These are phyloP conservation scores for Odontesthes bonariensis DNA, from an alignment of 2,113 vertebrate genomes.

Conservation along the genomic window DNA sequence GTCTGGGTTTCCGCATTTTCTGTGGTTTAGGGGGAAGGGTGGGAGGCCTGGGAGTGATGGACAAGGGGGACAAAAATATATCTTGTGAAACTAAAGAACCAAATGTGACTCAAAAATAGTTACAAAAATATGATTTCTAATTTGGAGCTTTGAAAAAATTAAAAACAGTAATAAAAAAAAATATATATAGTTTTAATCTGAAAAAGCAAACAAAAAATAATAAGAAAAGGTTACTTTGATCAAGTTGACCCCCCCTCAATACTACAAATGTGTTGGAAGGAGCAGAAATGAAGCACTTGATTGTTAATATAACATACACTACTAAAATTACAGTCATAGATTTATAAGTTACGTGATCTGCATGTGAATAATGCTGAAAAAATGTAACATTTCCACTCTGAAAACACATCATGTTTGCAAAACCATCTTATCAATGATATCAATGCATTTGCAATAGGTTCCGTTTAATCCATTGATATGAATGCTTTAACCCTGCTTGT, in stretches of 20 bases:
- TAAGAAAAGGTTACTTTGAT: too few species aligned
- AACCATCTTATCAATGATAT: too few species aligned
- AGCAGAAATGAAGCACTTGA: too few species aligned
- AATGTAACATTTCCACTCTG: neutral
- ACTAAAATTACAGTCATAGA: too few species aligned
- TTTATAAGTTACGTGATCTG: neutral
- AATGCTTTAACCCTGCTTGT: neutral
- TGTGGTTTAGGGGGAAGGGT: slow-evolving; percentile 99
- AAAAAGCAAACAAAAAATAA: neutral
- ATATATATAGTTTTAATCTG: too few species aligned
- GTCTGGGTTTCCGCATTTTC: slow-evolving; percentile 99
- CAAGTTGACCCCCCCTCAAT: too few species aligned
- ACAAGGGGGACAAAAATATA: slow-evolving; percentile 79
- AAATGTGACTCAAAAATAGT: slow-evolving; percentile 10
- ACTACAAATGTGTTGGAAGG: too few species aligned
- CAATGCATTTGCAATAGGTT: neutral
- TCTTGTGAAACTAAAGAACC: slow-evolving; percentile 45
- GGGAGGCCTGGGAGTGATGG: slow-evolving; percentile 91
- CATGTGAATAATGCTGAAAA: neutral
- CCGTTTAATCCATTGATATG: neutral
- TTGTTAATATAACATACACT: too few species aligned
- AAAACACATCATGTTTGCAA: neutral
- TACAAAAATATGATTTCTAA: neutral
- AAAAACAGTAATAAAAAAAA: neutral
- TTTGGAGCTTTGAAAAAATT: neutral